A percentile compares a stretch with the other conserved stretches of the same genome.
These are phyloP conservation scores for Pelobates fuscus DNA, from an alignment of 2,113 vertebrate species.

Conservation along the genomic window DNA sequence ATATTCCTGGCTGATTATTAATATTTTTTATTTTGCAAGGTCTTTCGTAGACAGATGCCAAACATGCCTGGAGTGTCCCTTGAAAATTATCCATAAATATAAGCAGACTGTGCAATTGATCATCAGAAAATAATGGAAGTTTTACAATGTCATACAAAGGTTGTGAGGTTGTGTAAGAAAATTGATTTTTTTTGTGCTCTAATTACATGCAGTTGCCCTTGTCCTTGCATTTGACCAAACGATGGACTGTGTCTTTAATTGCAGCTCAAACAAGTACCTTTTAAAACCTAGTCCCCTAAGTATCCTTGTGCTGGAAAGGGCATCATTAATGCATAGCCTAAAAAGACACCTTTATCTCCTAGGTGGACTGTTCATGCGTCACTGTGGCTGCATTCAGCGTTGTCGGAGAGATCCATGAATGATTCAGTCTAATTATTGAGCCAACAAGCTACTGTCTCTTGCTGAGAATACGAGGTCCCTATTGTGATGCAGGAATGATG, in stretches of 20 bases:
- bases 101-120: too few relatives aligned
- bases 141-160: background rate
- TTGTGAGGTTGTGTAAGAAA: background rate
- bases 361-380: conserved; percentile 12
- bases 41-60: too few relatives aligned
- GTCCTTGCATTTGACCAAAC: background rate
- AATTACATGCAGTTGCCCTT: background rate
- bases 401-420: conserved; percentile 9
- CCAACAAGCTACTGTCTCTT: conserved; percentile 35
- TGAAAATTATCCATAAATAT: too few relatives aligned
- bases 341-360: conserved; percentile 4
- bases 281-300: background rate
- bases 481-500: conserved; percentile 1
- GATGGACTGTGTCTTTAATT: background rate
- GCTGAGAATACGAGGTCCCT: conserved; percentile 22
- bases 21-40: too few relatives aligned
- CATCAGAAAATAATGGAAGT: too few relatives aligned
- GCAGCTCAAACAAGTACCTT: background rate
- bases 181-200: background rate
- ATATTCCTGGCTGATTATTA: too few relatives aligned
- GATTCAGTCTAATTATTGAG: conserved; percentile 36
- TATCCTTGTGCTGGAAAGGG: conserved; percentile 11
- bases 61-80: too few relatives aligned
- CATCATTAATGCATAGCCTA: conserved; percentile 30
- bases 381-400: conserved; percentile 22